Evolutionary conservation across 2,113 vertebrate species (phyloP).

Genomic region (Equus przewalskii): DNA sequence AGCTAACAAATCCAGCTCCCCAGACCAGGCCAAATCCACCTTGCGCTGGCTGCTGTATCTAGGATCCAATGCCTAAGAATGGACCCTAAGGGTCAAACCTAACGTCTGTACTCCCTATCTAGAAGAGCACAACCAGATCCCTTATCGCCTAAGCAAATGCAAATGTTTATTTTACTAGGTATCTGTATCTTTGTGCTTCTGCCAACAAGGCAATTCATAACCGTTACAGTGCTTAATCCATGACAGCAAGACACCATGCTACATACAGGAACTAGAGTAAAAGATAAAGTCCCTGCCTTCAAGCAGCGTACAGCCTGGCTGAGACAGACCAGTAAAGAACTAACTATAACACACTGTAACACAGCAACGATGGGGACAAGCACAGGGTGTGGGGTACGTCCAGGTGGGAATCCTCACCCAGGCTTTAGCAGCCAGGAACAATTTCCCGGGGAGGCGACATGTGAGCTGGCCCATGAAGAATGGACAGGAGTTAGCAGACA

Average conservation of each 20-base stretch:
- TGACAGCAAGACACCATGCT: neutral
- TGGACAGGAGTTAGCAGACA: neutral
- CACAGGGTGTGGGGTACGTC: fast-evolving
- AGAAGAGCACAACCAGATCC: neutral
- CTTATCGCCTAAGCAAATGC: neutral
- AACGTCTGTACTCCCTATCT: neutral
- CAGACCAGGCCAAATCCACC: neutral
- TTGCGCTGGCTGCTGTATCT: neutral
- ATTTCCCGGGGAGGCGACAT: neutral
- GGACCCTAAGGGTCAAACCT: neutral
- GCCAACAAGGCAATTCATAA: neutral
- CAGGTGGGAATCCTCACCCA: neutral
- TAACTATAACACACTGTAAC: fast-evolving
- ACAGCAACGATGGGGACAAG: neutral
- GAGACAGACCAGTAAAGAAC: neutral
- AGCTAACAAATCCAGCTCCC: neutral
- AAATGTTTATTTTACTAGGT: neutral
- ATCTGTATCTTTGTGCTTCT: neutral
- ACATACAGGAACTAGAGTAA: neutral
- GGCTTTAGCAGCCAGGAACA: neutral
- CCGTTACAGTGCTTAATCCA: neutral
- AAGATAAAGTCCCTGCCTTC: neutral
- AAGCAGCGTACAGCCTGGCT: neutral
- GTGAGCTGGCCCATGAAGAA: neutral
- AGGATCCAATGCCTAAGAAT: neutral